phyloP scores from a whole-genome alignment of 2,888 invertebrate genomes.

The Orchestes rusci region DNA sequence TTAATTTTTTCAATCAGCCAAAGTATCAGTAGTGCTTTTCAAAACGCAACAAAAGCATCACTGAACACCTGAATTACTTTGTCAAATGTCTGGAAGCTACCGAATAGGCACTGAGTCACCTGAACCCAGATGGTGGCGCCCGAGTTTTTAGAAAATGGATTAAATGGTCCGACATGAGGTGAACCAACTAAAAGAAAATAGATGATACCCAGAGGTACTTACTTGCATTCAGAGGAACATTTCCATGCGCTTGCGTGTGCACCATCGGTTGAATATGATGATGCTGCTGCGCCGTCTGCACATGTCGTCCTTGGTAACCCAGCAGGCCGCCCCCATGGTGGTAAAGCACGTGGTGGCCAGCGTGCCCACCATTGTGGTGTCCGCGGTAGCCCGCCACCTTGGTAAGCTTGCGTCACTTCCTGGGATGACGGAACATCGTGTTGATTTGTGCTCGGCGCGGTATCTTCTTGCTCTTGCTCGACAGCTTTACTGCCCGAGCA shows the following conservation, averaged over 20 bases:
- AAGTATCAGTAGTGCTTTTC: no score
- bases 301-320: constrained; percentile 40
- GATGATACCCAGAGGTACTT: constrained; percentile 35
- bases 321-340: constrained; percentile 36
- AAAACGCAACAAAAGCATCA: no score
- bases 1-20: no score
- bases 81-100: no score
- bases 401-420: constrained; percentile 34
- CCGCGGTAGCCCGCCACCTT: constrained; percentile 44
- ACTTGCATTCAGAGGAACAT: constrained; percentile 43
- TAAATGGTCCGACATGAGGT: no score
- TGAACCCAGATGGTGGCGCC: no score
- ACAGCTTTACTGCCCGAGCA: no score
- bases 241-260: constrained; percentile 34
- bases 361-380: constrained; percentile 39
- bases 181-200: no score
- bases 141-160: no score
- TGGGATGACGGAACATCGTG: constrained; percentile 20
- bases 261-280: constrained; percentile 37
- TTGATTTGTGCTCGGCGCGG: constrained; percentile 15
- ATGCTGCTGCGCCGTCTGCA: constrained; percentile 31
- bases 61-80: no score
- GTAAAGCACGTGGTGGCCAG: constrained; percentile 43
- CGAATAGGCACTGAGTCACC: no score
- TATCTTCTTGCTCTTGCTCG: no score